Percentiles rank a stretch among this genome's conserved stretches.
These are phyloP conservation scores for Rhingia campestris DNA, from an alignment of 2,888 invertebrate genomes.

Conservation along the genomic window DNA sequence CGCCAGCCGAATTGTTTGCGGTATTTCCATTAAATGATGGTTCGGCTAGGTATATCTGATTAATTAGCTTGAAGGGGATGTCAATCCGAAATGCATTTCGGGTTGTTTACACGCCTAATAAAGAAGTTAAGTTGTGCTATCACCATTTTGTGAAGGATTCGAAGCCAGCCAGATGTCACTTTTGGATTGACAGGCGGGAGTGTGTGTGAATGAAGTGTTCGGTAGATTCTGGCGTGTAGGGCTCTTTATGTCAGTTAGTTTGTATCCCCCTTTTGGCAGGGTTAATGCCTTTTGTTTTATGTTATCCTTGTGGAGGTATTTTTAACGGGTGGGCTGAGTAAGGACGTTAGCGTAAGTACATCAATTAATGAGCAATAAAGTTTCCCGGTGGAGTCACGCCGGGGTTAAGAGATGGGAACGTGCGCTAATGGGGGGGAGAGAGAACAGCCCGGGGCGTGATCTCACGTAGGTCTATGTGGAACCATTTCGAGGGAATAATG, in stretches of 20 bases:
- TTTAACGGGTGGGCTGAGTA: neutral
- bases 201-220: neutral
- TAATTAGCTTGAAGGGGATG: too few relatives aligned
- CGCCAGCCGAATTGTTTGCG: constrained; percentile 16
- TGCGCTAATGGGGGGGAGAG: too few relatives aligned
- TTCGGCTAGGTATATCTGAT: neutral
- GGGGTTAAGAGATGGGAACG: too few relatives aligned
- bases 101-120: constrained; percentile 21
- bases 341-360: neutral
- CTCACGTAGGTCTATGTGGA: too few relatives aligned
- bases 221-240: too few relatives aligned
- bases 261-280: neutral
- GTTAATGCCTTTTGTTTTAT: neutral
- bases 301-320: neutral
- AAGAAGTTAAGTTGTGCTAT: constrained; percentile 9
- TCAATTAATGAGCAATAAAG: constrained; percentile 4
- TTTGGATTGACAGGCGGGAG: constrained; percentile 3
- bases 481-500: too few relatives aligned
- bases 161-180: constrained; percentile 19
- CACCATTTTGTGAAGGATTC: neutral
- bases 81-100: neutral
- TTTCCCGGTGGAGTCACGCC: too few relatives aligned
- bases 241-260: neutral
- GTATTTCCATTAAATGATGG: neutral
- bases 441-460: too few relatives aligned